A percentile compares a stretch with the other conserved stretches of the same genome.
Conservation (phyloP, 2,888 invertebrate species). For the Lithophane leautieri region DNA sequence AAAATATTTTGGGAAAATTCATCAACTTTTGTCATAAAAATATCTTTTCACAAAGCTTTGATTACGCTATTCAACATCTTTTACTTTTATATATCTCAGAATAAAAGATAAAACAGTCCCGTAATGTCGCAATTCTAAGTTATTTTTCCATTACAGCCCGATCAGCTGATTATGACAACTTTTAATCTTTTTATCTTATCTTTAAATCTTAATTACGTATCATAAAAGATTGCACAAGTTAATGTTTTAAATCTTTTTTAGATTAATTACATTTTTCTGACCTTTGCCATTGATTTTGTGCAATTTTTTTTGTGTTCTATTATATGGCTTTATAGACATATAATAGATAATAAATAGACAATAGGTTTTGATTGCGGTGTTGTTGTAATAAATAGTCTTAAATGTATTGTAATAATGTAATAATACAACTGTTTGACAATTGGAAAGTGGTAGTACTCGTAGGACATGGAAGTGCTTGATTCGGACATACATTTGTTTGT, state of each 20-base stretch:
- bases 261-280: constrained; percentile 62
- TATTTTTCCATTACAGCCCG: constrained; percentile 45
- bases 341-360: constrained; percentile 51
- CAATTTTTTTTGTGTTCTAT: constrained; percentile 44
- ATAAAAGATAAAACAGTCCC: constrained; percentile 29
- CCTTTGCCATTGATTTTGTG: constrained; percentile 64
- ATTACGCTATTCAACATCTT: constrained; percentile 24
- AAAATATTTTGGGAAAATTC: constrained; percentile 13
- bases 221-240: constrained; percentile 57
- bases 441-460: constrained; percentile 20
- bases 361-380: constrained; percentile 35
- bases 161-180: constrained; percentile 43
- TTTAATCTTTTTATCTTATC: constrained; percentile 58
- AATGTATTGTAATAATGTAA: constrained; percentile 34
- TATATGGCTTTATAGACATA: constrained; percentile 28
- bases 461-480: not conserved
- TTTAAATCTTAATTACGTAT: constrained; percentile 61
- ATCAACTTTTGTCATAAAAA: constrained; percentile 35
- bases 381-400: constrained; percentile 36
- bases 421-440: constrained; percentile 29
- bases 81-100: constrained; percentile 11
- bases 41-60: constrained; percentile 10
- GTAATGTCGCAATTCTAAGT: constrained; percentile 40
- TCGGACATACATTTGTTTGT: not conserved
- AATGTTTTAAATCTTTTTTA: constrained; percentile 54